Evolutionary conservation across 2,113 vertebrate genomes (phyloP), one percentile per base, ranked within the genome.

Genomic region (Trichomycterus rosablanca): DNA sequence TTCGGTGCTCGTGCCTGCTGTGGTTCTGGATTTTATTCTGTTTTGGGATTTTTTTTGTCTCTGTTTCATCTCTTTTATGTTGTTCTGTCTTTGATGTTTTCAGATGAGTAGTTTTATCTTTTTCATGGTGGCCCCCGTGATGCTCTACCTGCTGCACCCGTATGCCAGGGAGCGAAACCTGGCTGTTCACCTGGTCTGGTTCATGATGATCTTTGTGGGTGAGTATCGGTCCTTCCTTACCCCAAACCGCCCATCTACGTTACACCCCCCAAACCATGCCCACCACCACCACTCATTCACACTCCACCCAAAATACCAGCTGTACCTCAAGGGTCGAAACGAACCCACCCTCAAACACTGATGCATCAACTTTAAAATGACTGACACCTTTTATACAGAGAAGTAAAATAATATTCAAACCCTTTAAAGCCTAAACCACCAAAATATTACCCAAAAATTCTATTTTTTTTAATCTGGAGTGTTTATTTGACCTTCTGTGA

Each of bases 101-200:
- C 81, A 99, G 96, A 80, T 94, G 78, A 97, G 93, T 90, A 99
- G 89, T 75, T 80, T 93, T 5, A n/a, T 80, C 51, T 99, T 97
- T 83, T 86, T 98, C 5, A 23, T 93, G 22, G 68, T 97, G 11
- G 81, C 91, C 1, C 92, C 92, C 0, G 74, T 89, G 15, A 89
- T 97, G 88, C 80, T 94, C 42, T 89, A 89, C 78, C 87, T 97
- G 49, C 85, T 94, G 63, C 80, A 84, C 14, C 86, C 92, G 0
- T 97, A 98, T 1, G 73, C 86, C 30, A 83, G 80, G 77, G 86
- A 88, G 48, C 86, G 89, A 0, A 77, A 85, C 8, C 3, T 84
- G 66, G 84, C 79, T 0, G 24, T 93, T 35, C 89, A 92, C 0
- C 1, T 79, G 1, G 14, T 85, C 40, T 88, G 89, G 15, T 20